Percentiles rank a stretch among this genome's conserved stretches.
These are phyloP conservation scores for Epizoanthus rinbou DNA, from an alignment of 92 coral and sea anemone genomes.

Conservation along the genomic window DNA sequence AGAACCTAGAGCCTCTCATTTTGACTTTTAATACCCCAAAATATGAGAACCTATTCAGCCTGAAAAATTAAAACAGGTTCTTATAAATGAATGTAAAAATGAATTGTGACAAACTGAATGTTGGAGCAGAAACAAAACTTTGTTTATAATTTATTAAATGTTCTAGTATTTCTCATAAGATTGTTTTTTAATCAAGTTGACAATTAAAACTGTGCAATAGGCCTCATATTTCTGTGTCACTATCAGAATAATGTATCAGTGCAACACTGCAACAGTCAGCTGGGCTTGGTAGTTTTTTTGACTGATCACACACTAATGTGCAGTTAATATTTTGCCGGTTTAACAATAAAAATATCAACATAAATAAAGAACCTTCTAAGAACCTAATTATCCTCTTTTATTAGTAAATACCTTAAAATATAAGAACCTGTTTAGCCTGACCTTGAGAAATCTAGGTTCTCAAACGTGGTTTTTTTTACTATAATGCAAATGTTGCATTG, in stretches of 20 bases:
- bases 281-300: not conserved
- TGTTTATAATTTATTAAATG: constrained; percentile 2
- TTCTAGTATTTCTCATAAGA: constrained; percentile 1
- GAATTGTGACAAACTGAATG: not conserved
- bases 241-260: constrained; percentile 1
- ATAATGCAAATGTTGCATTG: constrained; percentile 13
- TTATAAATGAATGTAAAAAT: constrained; percentile 12
- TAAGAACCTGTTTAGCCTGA: too few species aligned
- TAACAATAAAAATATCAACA: too few species aligned
- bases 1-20: too few species aligned
- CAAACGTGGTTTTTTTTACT: too few species aligned
- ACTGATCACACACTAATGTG: too few species aligned
- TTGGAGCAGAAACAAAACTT: constrained; percentile 1
- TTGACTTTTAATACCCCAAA: too few species aligned
- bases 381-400: too few species aligned
- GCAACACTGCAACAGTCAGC: constrained; percentile 7
- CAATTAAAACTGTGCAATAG: not conserved
- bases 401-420: too few species aligned
- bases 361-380: too few species aligned
- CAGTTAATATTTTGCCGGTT: too few species aligned
- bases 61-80: constrained; percentile 4
- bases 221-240: not conserved
- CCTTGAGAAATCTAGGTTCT: too few species aligned
- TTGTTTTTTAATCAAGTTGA: constrained; percentile 10
- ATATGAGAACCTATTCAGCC: constrained; percentile 4